Evolutionary conservation across 1,140 invertebrate species (phyloP), one percentile per base, ranked within the genome.

Genomic region (Ladona fulva): DNA sequence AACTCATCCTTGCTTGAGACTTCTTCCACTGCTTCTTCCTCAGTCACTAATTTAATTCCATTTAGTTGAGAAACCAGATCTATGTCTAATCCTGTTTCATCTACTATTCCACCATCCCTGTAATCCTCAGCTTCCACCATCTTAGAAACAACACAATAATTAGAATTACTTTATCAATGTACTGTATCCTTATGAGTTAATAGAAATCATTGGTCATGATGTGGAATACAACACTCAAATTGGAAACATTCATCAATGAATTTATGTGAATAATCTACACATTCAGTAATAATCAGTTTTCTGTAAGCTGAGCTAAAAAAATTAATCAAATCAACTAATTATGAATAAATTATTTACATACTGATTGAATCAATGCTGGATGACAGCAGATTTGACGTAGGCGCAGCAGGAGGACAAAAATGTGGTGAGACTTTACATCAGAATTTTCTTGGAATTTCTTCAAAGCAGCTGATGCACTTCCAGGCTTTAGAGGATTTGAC

Each of bases 361-460:
- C 89, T 76, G 86, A 83, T 79, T 89, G 87, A 78, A 97, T 93
- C 0, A 98, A 87, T 12, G 90, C 90, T 0, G 95, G 92, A 87
- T 97, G 95, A 82, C 93, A 94, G 84, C 95, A 97, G 76, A 95
- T 91, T 83, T 97, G 96, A 10, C 95, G 87, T 75, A 97, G 84
- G 24, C 96, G 86, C n/a, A 97, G 83, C 14, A 97, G 82, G 0
- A 96, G 85, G 0, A 95, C 91, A 77, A 97, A 86, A 82, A 97
- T 93, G 82, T 94, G 90, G 83, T 92, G 90, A 6, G 90, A 86
- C 81, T 92, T 91, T 19, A 82, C 87, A 5, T 37, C 29, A 77
- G 87, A 87, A 0, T 86, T 84, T 80, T 90, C 86, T 19, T 74
- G 82, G 82, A 91, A 87, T 81, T 89, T 88, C 81, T 90, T 83